Base-by-base conservation (phyloP, 2,113 vertebrate genomes). In the Turnix velox region DNA sequence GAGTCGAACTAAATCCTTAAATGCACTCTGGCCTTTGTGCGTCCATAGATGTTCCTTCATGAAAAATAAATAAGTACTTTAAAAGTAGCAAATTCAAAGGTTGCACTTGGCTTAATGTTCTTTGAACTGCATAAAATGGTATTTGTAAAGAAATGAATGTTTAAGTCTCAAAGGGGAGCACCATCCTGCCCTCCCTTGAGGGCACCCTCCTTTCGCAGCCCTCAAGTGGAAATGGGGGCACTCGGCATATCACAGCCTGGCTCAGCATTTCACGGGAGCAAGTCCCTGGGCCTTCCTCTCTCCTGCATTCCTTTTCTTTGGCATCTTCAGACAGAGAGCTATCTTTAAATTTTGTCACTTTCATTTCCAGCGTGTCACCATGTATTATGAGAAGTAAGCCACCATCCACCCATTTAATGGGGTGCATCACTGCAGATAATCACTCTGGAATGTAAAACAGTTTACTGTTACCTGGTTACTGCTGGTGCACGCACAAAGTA, bases 381-480 rank as follows among this genome's bases (percentile, higher is more conserved):
- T 35, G 76, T 80, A 95, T 92, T 96, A 88, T 92, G 90, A 86
- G 87, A 93, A 83, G 80, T 89, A 94, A 96, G 78, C 76, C 78
- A 93, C 71, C 7, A 4, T 55, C 77, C 19, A 3, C 67, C 71
- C 91, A 77, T 91, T 35, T 67, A 92, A 54, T 90, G 86, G 74
- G 74, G 67, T 49, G 63, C 59, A 82, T 87, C 68, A 55, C 69
- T 65, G 46, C 0, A 1, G 82, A 89, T 92, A 75, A 71, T 96
- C n/a, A 1, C 48, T 73, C 74, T 4, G 2, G 91, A 91, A 75
- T 85, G 69, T 63, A 51, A 90, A 75, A 62, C 71, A 94, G 84
- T 88, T 94, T 88, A 71, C 67, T 69, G 94, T 87, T 95, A 95
- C 96, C 95, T 97, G 91, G 91, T 92, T 96, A 96, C 90, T 74